These are phyloP conservation scores for Phasia obesa DNA, from an alignment of 2,888 invertebrate species.

Conservation along the genomic window DNA sequence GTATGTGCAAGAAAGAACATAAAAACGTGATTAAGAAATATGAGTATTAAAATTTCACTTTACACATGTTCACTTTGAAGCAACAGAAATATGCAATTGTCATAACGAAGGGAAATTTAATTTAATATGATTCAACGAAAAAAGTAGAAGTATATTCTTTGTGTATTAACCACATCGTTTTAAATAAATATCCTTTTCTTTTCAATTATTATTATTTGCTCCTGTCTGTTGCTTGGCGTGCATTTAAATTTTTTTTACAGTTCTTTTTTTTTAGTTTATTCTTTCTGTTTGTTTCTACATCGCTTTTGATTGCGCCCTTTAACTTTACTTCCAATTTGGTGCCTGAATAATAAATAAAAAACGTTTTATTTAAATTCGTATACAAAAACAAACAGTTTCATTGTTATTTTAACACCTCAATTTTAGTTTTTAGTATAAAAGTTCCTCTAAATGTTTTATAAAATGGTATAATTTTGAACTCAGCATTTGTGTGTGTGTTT, in stretches of 20 bases:
- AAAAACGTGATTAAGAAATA: no score
- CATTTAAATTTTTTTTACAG: no score
- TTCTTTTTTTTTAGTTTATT: background rate
- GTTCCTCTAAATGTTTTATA: background rate
- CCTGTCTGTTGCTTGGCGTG: no score
- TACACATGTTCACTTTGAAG: no score
- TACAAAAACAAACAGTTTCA: constrained; percentile 25
- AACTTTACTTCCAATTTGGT: constrained; percentile 11
- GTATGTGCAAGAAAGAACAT: background rate
- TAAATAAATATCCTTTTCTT: no score
- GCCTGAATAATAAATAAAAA: constrained; percentile 48
- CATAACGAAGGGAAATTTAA: no score
- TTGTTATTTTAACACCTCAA: constrained; percentile 53
- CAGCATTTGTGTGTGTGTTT: background rate
- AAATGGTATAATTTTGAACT: constrained; percentile 21
- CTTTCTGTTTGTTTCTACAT: background rate
- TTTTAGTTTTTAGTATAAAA: background rate
- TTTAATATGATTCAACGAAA: no score
- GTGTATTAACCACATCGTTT: no score
- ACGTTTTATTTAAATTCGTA: constrained; percentile 28
- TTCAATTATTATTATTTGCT: no score
- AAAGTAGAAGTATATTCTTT: no score
- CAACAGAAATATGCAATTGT: no score
- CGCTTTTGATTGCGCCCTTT: background rate
- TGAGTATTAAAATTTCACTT: no score